Percentiles rank a stretch among this genome's conserved stretches.
Evolutionary conservation across 2,113 vertebrate species (phyloP).

Genomic region (Proterorhinus semilunaris): DNA sequence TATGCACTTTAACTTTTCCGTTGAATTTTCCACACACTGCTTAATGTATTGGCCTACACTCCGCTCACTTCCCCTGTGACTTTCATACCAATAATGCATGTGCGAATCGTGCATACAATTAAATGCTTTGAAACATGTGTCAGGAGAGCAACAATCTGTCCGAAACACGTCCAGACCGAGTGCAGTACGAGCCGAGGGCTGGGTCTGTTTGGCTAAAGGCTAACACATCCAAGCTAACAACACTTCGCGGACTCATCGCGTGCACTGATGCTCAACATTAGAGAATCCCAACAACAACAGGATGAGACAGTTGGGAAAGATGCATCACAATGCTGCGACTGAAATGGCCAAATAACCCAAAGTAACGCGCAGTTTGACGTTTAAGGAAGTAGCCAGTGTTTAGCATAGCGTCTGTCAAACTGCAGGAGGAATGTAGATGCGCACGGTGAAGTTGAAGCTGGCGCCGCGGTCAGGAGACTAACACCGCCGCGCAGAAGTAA

Average conservation of each 20-base stretch:
- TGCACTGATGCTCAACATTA: neutral
- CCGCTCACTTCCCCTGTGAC: neutral
- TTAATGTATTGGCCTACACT: neutral
- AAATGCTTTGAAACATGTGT: neutral
- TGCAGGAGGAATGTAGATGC: neutral
- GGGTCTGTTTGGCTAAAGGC: neutral
- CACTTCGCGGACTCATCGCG: neutral
- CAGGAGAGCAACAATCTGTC: neutral
- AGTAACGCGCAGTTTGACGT: neutral
- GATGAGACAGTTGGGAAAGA: too few species aligned
- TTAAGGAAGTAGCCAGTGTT: conserved; percentile 4
- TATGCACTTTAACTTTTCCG: too few species aligned
- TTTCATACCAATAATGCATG: neutral
- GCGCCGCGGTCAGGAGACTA: neutral
- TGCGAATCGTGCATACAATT: neutral
- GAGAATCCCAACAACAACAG: too few species aligned
- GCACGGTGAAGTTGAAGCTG: neutral
- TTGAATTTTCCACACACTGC: too few species aligned
- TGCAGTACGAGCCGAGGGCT: neutral
- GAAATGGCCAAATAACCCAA: neutral
- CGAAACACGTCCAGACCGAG: neutral
- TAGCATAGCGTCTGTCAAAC: conserved; percentile 9
- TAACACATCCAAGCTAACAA: neutral
- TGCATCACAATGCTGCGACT: neutral
- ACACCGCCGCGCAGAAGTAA: neutral